These are phyloP conservation scores for Tragelaphus imberbis DNA, from an alignment of 2,113 vertebrate species.

Conservation along the genomic window DNA sequence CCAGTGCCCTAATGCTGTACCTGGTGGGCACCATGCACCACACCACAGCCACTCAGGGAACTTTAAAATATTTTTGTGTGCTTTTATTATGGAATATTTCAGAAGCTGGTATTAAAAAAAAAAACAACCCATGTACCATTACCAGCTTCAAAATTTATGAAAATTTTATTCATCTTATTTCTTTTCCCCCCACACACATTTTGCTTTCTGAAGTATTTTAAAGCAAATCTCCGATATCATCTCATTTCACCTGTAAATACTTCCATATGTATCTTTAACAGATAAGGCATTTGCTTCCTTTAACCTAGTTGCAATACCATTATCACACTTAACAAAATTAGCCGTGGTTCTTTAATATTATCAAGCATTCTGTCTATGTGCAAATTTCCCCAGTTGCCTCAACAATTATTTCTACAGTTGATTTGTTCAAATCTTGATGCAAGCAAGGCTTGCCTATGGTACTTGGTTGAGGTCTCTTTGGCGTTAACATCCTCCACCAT, in stretches of 20 bases:
- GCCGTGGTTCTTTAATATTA: background rate
- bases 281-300: constrained; percentile 10
- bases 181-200: background rate
- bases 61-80: background rate
- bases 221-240: constrained; percentile 34
- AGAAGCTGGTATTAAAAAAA: background rate
- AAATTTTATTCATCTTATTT: background rate
- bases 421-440: background rate
- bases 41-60: background rate
- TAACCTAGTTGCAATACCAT: constrained; percentile 19
- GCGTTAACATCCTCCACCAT: background rate
- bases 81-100: background rate
- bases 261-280: background rate
- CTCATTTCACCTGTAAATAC: constrained; percentile 34
- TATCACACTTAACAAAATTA: constrained; percentile 1
- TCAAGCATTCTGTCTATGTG: background rate
- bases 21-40: background rate
- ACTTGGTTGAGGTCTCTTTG: background rate
- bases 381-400: background rate
- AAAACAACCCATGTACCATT: background rate
- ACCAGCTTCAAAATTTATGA: background rate
- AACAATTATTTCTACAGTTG: background rate
- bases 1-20: accelerated
- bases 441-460: background rate
- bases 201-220: constrained; percentile 8